Evolutionary conservation across 2,113 vertebrate species (phyloP).

Genomic region (Eonycteris spelaea): DNA sequence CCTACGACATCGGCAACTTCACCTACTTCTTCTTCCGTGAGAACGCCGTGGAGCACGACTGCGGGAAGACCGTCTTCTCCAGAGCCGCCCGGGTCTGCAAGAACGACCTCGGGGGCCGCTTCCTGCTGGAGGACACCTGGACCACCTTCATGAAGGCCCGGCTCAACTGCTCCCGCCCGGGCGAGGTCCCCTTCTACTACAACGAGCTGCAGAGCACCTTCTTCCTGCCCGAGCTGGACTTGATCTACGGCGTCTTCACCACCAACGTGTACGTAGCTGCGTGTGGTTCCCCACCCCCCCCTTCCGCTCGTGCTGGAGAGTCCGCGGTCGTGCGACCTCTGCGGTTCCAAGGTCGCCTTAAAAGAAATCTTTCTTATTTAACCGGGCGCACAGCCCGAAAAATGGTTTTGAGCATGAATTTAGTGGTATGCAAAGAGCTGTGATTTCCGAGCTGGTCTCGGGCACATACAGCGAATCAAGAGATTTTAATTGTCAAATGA

Average conservation of each 20-base stretch:
- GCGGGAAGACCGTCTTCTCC: conserved; percentile 95
- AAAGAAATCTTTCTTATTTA: conserved; percentile 7
- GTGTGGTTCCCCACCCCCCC: not conserved
- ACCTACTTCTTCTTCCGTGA: conserved; percentile 99
- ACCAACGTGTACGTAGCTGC: conserved; percentile 93
- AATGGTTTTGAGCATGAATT: not conserved
- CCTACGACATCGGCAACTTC: conserved; percentile 96
- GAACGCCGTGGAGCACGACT: conserved; percentile 96
- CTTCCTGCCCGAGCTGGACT: conserved; percentile 94
- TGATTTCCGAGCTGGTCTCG: not conserved
- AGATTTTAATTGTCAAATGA: not conserved
- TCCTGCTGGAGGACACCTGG: conserved; percentile 97
- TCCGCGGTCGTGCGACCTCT: not conserved
- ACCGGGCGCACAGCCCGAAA: not conserved
- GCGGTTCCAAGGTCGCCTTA: not conserved
- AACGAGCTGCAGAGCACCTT: conserved; percentile 97
- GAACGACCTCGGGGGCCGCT: conserved; percentile 96
- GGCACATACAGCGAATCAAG: not conserved
- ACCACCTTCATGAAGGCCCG: conserved; percentile 99
- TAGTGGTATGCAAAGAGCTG: not conserved
- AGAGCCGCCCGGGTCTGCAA: conserved; percentile 95
- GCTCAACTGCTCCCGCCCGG: conserved; percentile 95
- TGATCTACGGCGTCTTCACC: conserved; percentile 97
- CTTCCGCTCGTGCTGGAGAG: not conserved
- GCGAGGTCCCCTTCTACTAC: conserved; percentile 97